A percentile compares a stretch with the other conserved stretches of the same genome.
phyloP scores from a whole-genome alignment of 2,113 vertebrate genomes.

The Gadus chalcogrammus region DNA sequence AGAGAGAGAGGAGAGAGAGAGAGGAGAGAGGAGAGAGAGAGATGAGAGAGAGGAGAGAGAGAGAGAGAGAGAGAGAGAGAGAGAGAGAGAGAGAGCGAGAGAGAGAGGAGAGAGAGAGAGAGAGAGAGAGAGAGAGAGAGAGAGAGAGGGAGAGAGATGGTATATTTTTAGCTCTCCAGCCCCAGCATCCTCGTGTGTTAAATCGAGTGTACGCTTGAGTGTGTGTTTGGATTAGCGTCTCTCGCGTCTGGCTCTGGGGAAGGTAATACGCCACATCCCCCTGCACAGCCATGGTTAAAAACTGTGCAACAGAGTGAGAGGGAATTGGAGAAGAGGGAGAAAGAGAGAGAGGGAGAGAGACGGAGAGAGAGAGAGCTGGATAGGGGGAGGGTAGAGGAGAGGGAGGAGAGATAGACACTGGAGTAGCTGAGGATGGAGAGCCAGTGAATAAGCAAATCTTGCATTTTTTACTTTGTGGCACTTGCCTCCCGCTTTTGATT shows the following conservation, averaged over 20 bases:
- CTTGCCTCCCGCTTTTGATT: slow-evolving; percentile 31
- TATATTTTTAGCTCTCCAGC: slow-evolving; percentile 68
- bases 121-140: not conserved
- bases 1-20: too few relatives aligned
- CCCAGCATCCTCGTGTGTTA: slow-evolving; percentile 55
- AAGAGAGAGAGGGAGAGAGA: slow-evolving; percentile 29
- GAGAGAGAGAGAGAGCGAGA: too few relatives aligned
- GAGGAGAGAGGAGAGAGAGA: too few relatives aligned
- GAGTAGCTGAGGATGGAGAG: slow-evolving; percentile 49
- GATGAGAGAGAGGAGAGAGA: too few relatives aligned
- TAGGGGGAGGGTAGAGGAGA: slow-evolving; percentile 18
- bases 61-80: too few relatives aligned
- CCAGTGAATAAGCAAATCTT: slow-evolving; percentile 61
- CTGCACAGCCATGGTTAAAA: slow-evolving; percentile 50
- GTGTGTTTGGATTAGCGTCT: slow-evolving; percentile 67
- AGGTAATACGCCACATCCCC: slow-evolving; percentile 62
- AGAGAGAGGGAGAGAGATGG: not conserved
- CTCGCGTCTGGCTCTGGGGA: slow-evolving; percentile 67
- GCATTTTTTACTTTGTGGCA: not conserved
- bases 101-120: too few relatives aligned
- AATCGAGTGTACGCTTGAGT: slow-evolving; percentile 47
- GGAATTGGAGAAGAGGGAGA: slow-evolving; percentile 10
- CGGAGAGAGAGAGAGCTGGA: slow-evolving; percentile 36
- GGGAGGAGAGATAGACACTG: slow-evolving; percentile 17
- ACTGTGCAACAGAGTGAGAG: slow-evolving; percentile 39